Percentiles rank a stretch among this genome's conserved stretches.
phyloP scores from a whole-genome alignment of 1,140 invertebrate genomes.

The Teleogryllus occipitalis region DNA sequence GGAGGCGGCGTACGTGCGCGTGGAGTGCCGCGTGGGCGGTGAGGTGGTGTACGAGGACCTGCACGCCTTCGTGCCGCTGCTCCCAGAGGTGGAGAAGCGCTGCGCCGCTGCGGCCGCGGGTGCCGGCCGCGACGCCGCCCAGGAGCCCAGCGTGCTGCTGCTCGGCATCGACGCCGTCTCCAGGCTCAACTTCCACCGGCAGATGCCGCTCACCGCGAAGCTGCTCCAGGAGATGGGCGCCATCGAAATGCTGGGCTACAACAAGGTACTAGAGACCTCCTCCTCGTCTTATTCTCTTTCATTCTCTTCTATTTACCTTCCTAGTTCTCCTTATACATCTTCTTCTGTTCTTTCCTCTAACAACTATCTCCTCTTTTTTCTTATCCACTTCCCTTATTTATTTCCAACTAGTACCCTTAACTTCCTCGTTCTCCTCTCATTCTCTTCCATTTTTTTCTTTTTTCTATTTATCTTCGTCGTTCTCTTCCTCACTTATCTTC shows the following conservation, averaged over 20 bases:
- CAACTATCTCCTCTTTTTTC: too few species aligned
- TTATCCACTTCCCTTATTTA: too few species aligned
- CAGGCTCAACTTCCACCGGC: slow-evolving; percentile 70
- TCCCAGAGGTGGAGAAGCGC: slow-evolving; percentile 35
- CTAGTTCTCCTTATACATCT: too few species aligned
- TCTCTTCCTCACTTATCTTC: too few species aligned
- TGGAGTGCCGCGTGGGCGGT: slow-evolving; percentile 45
- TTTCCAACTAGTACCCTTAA: too few species aligned
- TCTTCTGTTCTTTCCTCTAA: too few species aligned
- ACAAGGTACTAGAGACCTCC: slow-evolving; percentile 60
- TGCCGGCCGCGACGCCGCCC: slow-evolving; percentile 35
- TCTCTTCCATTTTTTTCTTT: too few species aligned
- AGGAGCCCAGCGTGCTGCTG: slow-evolving; percentile 64
- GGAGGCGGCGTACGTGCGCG: slow-evolving; percentile 51
- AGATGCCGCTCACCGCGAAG: slow-evolving; percentile 62
- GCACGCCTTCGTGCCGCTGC: slow-evolving; percentile 51
- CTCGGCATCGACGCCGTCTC: slow-evolving; percentile 83
- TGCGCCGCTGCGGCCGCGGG: slow-evolving; percentile 28
- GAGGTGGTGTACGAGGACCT: slow-evolving; percentile 53
- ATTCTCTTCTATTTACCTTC: too few species aligned
- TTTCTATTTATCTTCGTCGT: too few species aligned
- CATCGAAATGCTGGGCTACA: slow-evolving; percentile 67
- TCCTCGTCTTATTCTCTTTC: too few species aligned
- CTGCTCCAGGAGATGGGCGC: slow-evolving; percentile 44
- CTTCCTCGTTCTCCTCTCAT: too few species aligned